Percentiles rank a stretch among this genome's conserved stretches.
phyloP scores from a whole-genome alignment of 1,140 invertebrate species.

The Hyles vespertilio region DNA sequence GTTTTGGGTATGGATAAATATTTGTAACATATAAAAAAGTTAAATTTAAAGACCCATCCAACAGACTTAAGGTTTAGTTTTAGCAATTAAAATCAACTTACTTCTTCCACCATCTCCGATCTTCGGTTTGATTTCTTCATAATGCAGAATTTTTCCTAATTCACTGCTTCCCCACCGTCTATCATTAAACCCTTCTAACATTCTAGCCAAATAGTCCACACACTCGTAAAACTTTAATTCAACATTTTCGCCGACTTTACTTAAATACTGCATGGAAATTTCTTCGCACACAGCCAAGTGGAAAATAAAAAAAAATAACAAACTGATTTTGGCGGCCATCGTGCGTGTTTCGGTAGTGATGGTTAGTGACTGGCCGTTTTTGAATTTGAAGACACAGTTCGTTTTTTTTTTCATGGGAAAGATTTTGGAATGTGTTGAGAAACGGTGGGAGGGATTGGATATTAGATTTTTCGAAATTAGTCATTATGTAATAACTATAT shows the following conservation, averaged over 20 bases:
- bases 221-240: conserved; percentile 39
- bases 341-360: too few species aligned
- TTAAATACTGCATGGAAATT: neutral
- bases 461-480: too few species aligned
- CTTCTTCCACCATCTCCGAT: conserved; percentile 10
- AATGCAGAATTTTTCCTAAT: conserved; percentile 41
- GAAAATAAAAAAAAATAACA: conserved; percentile 6
- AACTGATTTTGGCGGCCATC: too few species aligned
- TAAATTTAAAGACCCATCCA: neutral
- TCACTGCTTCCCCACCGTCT: conserved; percentile 38
- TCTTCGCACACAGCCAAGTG: neutral
- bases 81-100: conserved; percentile 19
- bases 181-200: conserved; percentile 47
- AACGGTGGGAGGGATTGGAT: too few species aligned
- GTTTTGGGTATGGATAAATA: neutral
- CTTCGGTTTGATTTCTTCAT: conserved; percentile 50
- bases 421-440: too few species aligned
- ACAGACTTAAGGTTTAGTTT: neutral
- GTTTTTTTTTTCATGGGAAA: too few species aligned
- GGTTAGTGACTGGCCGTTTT: too few species aligned
- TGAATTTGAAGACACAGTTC: too few species aligned
- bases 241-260: conserved; percentile 35
- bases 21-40: neutral
- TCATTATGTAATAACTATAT: too few species aligned
- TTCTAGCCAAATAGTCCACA: conserved; percentile 26